These are phyloP conservation scores for Chrysomallon squamiferum DNA, from an alignment of 1,140 invertebrate genomes.

Conservation along the genomic window DNA sequence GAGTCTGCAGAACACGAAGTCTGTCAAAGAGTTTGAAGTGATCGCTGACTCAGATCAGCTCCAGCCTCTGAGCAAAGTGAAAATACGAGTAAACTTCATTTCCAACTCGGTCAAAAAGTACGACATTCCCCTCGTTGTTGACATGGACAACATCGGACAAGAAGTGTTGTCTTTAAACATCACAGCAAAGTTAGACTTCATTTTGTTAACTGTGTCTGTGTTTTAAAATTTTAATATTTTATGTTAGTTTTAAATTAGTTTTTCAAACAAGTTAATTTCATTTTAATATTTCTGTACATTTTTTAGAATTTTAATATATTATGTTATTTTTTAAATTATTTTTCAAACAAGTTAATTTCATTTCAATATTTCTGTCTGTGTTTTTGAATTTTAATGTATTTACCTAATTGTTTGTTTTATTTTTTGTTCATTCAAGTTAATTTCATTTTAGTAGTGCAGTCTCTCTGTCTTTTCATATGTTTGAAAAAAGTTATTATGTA, in stretches of 20 bases:
- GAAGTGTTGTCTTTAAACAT: slow-evolving; percentile 61
- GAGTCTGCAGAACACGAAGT: slow-evolving; percentile 18
- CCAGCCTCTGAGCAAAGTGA: slow-evolving; percentile 55
- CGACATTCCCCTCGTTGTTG: slow-evolving; percentile 59
- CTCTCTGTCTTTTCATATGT: too few species aligned
- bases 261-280: neutral
- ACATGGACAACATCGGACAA: slow-evolving; percentile 62
- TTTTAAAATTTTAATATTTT: slow-evolving; percentile 2
- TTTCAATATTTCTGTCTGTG: too few species aligned
- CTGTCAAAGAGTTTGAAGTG: slow-evolving; percentile 61
- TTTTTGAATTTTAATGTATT: too few species aligned
- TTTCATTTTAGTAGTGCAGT: too few species aligned
- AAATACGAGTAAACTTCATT: slow-evolving; percentile 53
- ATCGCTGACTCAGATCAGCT: slow-evolving; percentile 57
- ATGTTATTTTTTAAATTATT: too few species aligned
- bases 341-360: too few species aligned
- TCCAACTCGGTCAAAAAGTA: slow-evolving; percentile 62
- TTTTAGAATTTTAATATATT: too few species aligned
- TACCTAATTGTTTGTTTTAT: too few species aligned
- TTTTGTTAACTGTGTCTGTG: neutral
- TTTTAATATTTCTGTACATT: too few species aligned
- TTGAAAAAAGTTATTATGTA: too few species aligned
- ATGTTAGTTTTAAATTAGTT: too few species aligned
- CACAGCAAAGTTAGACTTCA: slow-evolving; percentile 52
- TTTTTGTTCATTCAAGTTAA: too few species aligned